Conservation (phyloP, 2,888 invertebrate genomes). For the Andrena haemorrhoa region DNA sequence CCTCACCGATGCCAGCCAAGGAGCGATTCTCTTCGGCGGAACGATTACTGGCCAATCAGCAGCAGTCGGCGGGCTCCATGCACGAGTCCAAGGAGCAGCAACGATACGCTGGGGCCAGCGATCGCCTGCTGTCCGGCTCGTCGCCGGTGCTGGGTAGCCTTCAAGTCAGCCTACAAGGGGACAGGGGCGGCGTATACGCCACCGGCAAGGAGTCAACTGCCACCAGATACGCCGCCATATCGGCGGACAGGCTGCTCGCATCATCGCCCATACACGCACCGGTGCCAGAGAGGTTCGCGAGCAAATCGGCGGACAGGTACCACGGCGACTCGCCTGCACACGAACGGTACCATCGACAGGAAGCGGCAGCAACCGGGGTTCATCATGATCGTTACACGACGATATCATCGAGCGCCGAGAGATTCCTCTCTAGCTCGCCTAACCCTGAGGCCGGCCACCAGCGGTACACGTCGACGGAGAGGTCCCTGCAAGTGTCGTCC, state of each 20-base stretch:
- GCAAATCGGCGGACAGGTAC: slow-evolving; percentile 73
- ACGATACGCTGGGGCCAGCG: slow-evolving; percentile 77
- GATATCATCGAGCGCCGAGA: slow-evolving; percentile 72
- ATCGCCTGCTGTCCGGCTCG: slow-evolving; percentile 79
- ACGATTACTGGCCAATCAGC: slow-evolving; percentile 85
- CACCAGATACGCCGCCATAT: slow-evolving; percentile 74
- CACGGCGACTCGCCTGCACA: slow-evolving; percentile 73
- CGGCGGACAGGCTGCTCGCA: slow-evolving; percentile 79
- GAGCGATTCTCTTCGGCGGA: slow-evolving; percentile 86
- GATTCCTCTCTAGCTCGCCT: slow-evolving; percentile 79
- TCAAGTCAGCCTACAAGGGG: slow-evolving; percentile 68
- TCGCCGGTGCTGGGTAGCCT: slow-evolving; percentile 81
- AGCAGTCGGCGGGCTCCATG: slow-evolving; percentile 59
- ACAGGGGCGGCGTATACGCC: slow-evolving; percentile 51
- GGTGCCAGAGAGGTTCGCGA: slow-evolving; percentile 81
- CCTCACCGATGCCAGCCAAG: slow-evolving; percentile 78
- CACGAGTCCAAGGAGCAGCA: slow-evolving; percentile 78
- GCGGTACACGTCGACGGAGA: slow-evolving; percentile 80
- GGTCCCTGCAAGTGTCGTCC: slow-evolving; percentile 60
- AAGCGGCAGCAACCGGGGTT: slow-evolving; percentile 64
- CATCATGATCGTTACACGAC: slow-evolving; percentile 77
- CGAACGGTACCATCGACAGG: slow-evolving; percentile 76
- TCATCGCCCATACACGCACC: slow-evolving; percentile 82
- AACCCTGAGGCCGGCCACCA: slow-evolving; percentile 79
- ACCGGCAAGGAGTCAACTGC: slow-evolving; percentile 71